Evolutionary conservation across 2,888 invertebrate species (phyloP), one percentile per base, ranked within the genome.

Genomic region (Matsumyia berberina): DNA sequence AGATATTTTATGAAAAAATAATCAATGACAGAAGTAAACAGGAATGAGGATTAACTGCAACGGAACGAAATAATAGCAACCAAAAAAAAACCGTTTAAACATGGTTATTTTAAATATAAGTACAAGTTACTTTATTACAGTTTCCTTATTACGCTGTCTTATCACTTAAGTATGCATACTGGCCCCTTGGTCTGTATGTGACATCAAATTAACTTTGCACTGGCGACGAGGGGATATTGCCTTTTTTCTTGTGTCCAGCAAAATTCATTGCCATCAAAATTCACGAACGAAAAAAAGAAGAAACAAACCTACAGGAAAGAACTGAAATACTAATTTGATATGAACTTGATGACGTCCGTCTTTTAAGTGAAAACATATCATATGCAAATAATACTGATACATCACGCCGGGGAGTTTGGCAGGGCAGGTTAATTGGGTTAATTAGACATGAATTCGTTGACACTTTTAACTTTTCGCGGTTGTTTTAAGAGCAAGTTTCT

Each of bases 351-450:
- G 67, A 51, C 17, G 67, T 42, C 24, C 44, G 44, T 19, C 29
- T 51, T 77, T 69, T 29, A n/a, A 53, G 19, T 42, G 12, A 53
- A 53, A 29, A 46, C 35, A 57, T 49, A 35, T 37, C 24, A 19
- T 17, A 29, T 46, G 58, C 29, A 58, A 46, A 19, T 46, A 31
- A 39, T 33, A 17, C 15, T 11, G 9, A 19, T 15, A 55, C n/a
- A 7, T 17, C 24, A 29, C 69, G 8, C 42, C 19, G 44, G 69
- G 35, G 69, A 55, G 29, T 46, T 60, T 51, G 9, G 17, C 19
- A 46, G 17, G 33, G 19, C 55, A 64, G 78, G 62, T 70, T 70
- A 70, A 70, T 70, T 78, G 51, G 78, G 70, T 70, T 70, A 78
- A 78, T 78, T 64, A 57, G 5, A 51, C 31, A 60, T 17, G 31